Percentiles rank a stretch among this genome's conserved stretches.
Evolutionary conservation across 2,888 invertebrate species (phyloP).

Genomic region (Aphodius granarius): DNA sequence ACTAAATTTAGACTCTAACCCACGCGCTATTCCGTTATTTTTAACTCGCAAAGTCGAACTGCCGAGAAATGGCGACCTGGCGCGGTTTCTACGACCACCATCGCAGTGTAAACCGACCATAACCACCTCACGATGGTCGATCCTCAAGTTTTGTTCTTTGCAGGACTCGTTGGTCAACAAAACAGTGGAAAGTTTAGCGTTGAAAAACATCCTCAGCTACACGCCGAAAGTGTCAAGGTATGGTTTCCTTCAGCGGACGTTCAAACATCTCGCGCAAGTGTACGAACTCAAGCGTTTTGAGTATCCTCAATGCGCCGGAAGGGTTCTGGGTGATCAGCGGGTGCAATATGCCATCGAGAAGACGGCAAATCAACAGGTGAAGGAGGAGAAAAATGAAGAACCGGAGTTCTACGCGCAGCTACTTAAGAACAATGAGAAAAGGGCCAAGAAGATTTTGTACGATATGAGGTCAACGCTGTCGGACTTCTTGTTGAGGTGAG

Average conservation of each 20-base stretch:
- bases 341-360: constrained; percentile 73
- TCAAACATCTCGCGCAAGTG: constrained; percentile 70
- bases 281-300: constrained; percentile 66
- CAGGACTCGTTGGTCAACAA: constrained; percentile 67
- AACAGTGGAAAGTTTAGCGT: constrained; percentile 55
- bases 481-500: constrained; percentile 64
- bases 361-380: constrained; percentile 59
- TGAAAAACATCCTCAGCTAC: constrained; percentile 63
- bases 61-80: constrained; percentile 42
- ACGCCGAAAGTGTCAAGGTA: constrained; percentile 59
- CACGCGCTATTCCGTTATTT: constrained; percentile 32
- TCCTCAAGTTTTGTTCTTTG: constrained; percentile 34
- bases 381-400: constrained; percentile 48
- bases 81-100: constrained; percentile 34
- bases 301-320: constrained; percentile 67
- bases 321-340: constrained; percentile 68
- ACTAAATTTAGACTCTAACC: constrained; percentile 10
- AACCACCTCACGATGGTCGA: not conserved
- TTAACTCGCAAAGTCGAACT: constrained; percentile 35
- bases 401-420: constrained; percentile 59
- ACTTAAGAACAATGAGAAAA: constrained; percentile 63
- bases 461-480: constrained; percentile 84
- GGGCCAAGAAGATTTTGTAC: constrained; percentile 68
- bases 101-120: constrained; percentile 26
- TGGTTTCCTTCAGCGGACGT: constrained; percentile 61